Base-by-base conservation (phyloP, 2,113 vertebrate species). In the Trogon melanurus region DNA sequence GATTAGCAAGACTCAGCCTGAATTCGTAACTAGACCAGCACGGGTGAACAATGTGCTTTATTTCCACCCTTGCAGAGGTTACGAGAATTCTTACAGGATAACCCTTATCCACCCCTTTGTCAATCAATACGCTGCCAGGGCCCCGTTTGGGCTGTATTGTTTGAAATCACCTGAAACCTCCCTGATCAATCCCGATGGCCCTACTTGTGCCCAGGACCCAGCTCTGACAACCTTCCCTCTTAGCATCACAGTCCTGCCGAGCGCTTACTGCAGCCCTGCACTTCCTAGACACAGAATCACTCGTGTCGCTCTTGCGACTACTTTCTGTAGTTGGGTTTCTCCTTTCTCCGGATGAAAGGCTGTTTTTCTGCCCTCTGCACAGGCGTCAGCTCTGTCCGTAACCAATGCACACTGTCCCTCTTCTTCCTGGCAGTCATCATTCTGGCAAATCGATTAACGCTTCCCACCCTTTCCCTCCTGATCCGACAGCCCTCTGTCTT, bases 371-470 rank as follows among this genome's bases (percentile, higher is more conserved):
- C 26, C 36, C 69, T 53, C 62, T 7, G 21, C 54, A 17, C 38
- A 17, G 29, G 34, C 17, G 0, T 9, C 21, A 5, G 25, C 38
- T 9, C 66, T 10, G 4, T 10, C 91, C 11, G 0, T 16, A 85
- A 17, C 58, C 9, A 23, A 34, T 0, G 0, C 27, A 3, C 12
- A 2, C 0, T 0, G 7, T 25, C 32, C 44, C 62, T 62, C 51
- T 32, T 38, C 61, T 61, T 34, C 61, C 44, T 22, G 14, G 36
- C 23, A 2, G 23, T 32, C 45, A 23, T 29, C n/a, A 30, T 16
- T 32, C 34, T 54, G 34, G 25, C 4, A 54, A 44, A 80, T 13
- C 1, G 3, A 47, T 30, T 10, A 36, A 51, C 2, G 5, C 38
- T 50, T 56, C 74, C 65, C 56, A 61, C 11, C 56, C 44, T 29